Percentiles rank a stretch among this genome's conserved stretches.
These are phyloP conservation scores for Caenorhabditis sp. DNA, from an alignment of 2,888 invertebrate species.

Conservation along the genomic window DNA sequence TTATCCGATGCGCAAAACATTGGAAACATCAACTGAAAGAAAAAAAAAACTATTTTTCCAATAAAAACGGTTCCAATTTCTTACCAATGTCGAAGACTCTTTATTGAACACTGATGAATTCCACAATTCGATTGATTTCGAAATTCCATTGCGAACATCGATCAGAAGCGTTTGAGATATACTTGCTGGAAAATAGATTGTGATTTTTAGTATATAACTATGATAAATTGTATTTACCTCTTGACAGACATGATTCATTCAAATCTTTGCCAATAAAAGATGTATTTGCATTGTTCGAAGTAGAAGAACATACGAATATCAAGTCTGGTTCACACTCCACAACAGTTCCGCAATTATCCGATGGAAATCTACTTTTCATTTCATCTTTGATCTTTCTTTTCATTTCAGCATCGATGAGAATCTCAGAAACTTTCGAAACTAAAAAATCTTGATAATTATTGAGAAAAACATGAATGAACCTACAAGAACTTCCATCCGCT, in stretches of 20 bases:
- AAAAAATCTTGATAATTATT: neutral
- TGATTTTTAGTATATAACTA: no score
- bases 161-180: constrained; percentile 8
- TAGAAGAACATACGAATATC: constrained; percentile 23
- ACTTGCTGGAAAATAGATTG: constrained; percentile 22
- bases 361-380: constrained; percentile 15
- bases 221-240: neutral
- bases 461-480: neutral
- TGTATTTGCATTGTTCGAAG: neutral
- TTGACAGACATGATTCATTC: neutral
- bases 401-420: constrained; percentile 13
- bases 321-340: constrained; percentile 19
- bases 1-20: constrained; percentile 30
- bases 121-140: constrained; percentile 33
- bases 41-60: neutral
- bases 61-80: neutral
- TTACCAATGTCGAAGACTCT: constrained; percentile 21
- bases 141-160: constrained; percentile 19
- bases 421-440: constrained; percentile 20
- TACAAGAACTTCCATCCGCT: constrained; percentile 29
- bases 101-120: constrained; percentile 7
- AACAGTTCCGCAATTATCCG: constrained; percentile 27
- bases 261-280: neutral
- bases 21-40: constrained; percentile 31
- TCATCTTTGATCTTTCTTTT: constrained; percentile 17